Evolutionary conservation across 2,888 invertebrate genomes (phyloP).

Genomic region (Suillia variegata): DNA sequence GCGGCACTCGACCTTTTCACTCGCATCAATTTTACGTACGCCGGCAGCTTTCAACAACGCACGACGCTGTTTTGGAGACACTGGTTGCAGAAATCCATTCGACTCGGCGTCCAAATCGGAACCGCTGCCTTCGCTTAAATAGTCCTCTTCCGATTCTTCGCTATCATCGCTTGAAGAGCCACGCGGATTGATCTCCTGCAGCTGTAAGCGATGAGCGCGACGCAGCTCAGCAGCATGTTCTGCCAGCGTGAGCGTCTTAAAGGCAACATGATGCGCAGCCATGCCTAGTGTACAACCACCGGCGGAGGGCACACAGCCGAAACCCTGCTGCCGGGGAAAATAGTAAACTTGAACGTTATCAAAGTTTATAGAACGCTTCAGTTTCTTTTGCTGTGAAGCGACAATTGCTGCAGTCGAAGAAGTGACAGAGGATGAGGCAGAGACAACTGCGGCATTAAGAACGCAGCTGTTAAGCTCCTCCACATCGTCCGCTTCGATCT

Average conservation of each 20-base stretch:
- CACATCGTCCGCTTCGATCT: constrained; percentile 61
- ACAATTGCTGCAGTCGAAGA: constrained; percentile 6
- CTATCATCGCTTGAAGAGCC: constrained; percentile 77
- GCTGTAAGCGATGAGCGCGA: constrained; percentile 80
- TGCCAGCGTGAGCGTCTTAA: constrained; percentile 78
- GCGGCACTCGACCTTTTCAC: constrained; percentile 93
- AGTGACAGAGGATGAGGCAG: not conserved
- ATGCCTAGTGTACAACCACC: constrained; percentile 93
- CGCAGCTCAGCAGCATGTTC: constrained; percentile 91
- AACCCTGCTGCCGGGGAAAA: constrained; percentile 91
- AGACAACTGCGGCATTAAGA: constrained; percentile 1
- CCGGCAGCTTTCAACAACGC: constrained; percentile 90
- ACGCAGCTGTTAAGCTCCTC: constrained; percentile 33
- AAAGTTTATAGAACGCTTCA: constrained; percentile 84
- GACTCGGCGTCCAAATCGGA: constrained; percentile 87
- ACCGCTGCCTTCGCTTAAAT: constrained; percentile 75
- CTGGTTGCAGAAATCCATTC: constrained; percentile 90
- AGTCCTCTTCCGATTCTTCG: constrained; percentile 79
- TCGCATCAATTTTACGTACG: constrained; percentile 88
- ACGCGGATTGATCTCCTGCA: constrained; percentile 63
- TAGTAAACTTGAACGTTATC: constrained; percentile 93
- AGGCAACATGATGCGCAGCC: constrained; percentile 73
- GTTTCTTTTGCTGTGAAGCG: constrained; percentile 62
- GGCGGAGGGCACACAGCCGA: constrained; percentile 89
- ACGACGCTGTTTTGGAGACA: constrained; percentile 88